A percentile compares a stretch with the other conserved stretches of the same genome.
Evolutionary conservation across 2,113 vertebrate genomes (phyloP).

Genomic region (Apodemus speciosus): DNA sequence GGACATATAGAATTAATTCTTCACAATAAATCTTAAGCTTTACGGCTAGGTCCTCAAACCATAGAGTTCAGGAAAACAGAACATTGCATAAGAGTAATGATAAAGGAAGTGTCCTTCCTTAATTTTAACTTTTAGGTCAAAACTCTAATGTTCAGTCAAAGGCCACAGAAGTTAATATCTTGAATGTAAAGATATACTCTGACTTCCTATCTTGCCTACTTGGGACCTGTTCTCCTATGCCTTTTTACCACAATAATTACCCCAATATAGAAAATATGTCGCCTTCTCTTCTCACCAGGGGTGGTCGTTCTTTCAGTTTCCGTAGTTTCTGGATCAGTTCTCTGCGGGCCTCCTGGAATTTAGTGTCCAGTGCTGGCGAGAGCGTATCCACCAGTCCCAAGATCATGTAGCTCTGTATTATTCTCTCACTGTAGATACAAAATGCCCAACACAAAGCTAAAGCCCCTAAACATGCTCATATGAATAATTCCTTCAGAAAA

Average conservation of each 20-base stretch:
- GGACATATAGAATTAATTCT: no score
- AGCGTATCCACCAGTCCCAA: constrained; percentile 83
- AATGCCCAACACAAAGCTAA: not conserved
- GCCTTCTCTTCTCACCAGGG: constrained; percentile 65
- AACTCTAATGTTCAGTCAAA: not conserved
- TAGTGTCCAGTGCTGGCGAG: constrained; percentile 83
- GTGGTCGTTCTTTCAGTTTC: constrained; percentile 66
- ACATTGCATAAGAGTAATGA: not conserved
- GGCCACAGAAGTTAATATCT: not conserved
- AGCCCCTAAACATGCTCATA: not conserved
- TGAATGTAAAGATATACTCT: not conserved
- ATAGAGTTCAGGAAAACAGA: not conserved
- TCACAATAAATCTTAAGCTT: not conserved
- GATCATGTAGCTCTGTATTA: constrained; percentile 85
- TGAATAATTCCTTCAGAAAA: not conserved
- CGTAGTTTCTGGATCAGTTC: constrained; percentile 76
- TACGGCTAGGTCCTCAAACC: not conserved
- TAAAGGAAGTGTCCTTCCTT: not conserved
- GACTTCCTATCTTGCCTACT: not conserved
- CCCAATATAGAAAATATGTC: not conserved
- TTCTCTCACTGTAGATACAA: constrained; percentile 73
- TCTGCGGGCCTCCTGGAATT: constrained; percentile 82
- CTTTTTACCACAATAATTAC: not conserved
- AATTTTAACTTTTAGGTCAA: not conserved
- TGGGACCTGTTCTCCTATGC: accelerated